Conservation (phyloP, 2,113 vertebrate species). For the Eonycteris spelaea region DNA sequence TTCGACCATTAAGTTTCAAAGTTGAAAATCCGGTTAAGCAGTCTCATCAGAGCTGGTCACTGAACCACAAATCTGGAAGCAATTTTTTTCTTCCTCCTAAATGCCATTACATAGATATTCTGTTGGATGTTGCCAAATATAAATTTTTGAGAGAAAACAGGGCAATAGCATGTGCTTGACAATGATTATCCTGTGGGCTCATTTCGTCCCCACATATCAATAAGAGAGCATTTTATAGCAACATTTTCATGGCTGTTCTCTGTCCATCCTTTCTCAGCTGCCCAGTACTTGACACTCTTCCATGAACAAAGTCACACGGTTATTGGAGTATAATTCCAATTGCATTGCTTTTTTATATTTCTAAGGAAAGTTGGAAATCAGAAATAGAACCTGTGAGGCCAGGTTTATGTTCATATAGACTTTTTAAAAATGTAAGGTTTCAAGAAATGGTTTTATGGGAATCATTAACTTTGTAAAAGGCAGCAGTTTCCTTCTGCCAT, state of each 20-base stretch:
- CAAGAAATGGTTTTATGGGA: constrained; percentile 80
- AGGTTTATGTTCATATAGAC: constrained; percentile 68
- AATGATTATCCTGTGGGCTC: constrained; percentile 1
- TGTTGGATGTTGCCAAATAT: constrained; percentile 68
- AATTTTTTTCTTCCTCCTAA: constrained; percentile 45
- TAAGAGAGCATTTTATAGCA: constrained; percentile 64
- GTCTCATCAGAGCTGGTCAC: not conserved
- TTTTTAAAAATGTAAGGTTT: constrained; percentile 79
- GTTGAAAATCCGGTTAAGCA: constrained; percentile 24
- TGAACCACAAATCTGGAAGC: constrained; percentile 61
- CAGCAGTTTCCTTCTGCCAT: constrained; percentile 85
- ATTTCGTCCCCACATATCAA: constrained; percentile 30
- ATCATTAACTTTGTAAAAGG: constrained; percentile 89
- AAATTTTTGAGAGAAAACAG: constrained; percentile 71
- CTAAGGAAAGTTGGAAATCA: constrained; percentile 48
- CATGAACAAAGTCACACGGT: not conserved
- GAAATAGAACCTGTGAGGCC: constrained; percentile 66
- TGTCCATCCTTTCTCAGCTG: constrained; percentile 13
- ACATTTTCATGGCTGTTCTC: constrained; percentile 38
- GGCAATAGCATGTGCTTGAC: constrained; percentile 42
- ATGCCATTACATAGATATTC: constrained; percentile 34
- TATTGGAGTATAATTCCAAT: not conserved
- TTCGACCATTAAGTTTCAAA: constrained; percentile 66
- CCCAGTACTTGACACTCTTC: no score
- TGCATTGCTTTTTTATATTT: constrained; percentile 14